These are phyloP conservation scores for Busseola fusca DNA, from an alignment of 2,888 invertebrate genomes.

Conservation along the genomic window DNA sequence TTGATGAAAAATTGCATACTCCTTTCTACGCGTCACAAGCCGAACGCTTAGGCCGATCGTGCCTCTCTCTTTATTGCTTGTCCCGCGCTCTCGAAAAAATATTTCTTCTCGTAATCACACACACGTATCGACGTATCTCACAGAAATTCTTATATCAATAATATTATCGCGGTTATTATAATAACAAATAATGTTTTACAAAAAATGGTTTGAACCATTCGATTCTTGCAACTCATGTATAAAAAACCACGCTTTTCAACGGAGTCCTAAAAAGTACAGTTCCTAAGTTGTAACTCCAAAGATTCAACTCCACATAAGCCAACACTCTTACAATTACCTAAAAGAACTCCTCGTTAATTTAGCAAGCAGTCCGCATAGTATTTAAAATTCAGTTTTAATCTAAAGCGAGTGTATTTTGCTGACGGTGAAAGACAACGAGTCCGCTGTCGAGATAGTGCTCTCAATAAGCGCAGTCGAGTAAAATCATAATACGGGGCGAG, in stretches of 20 bases:
- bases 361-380: constrained; percentile 11
- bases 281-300: neutral
- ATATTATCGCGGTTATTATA: too few relatives aligned
- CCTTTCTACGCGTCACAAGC: too few relatives aligned
- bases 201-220: neutral
- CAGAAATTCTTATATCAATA: too few relatives aligned
- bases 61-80: too few relatives aligned
- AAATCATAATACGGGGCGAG: constrained; percentile 76
- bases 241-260: neutral
- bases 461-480: constrained; percentile 80
- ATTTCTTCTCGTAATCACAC: neutral
- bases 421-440: constrained; percentile 65
- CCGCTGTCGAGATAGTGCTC: constrained; percentile 70
- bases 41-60: too few relatives aligned
- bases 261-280: neutral
- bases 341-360: constrained; percentile 5
- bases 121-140: too few relatives aligned
- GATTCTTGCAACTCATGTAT: too few relatives aligned
- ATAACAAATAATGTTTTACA: too few relatives aligned
- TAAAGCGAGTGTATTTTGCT: constrained; percentile 53
- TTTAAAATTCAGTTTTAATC: constrained; percentile 55
- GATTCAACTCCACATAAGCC: neutral
- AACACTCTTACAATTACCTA: neutral
- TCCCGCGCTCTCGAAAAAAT: too few relatives aligned
- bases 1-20: too few relatives aligned